phyloP scores from a whole-genome alignment of 2,113 vertebrate genomes.

The Phrynocephalus versicolor region DNA sequence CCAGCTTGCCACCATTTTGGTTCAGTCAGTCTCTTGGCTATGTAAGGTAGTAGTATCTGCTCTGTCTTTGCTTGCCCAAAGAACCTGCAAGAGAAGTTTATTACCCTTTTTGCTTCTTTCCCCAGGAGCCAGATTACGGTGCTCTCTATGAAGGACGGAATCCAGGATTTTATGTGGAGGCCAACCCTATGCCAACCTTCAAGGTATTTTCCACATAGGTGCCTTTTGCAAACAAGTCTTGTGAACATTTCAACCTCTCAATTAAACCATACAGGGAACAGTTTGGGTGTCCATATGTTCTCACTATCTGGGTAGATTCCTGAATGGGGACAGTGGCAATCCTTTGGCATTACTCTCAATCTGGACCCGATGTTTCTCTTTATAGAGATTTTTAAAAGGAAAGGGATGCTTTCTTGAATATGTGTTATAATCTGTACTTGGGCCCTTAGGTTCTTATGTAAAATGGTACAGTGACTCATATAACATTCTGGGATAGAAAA shows the following conservation, averaged over 20 bases:
- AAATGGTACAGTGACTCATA: not conserved
- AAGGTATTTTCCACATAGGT: slow-evolving; percentile 87
- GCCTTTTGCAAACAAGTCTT: not conserved
- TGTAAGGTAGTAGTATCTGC: not conserved
- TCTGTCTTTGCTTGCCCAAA: not conserved
- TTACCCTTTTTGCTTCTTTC: slow-evolving; percentile 16
- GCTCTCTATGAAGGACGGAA: slow-evolving; percentile 94
- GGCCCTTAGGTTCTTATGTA: not conserved
- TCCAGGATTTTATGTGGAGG: slow-evolving; percentile 96
- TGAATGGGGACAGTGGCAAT: not conserved
- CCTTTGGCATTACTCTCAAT: not conserved
- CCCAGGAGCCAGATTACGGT: slow-evolving; percentile 94
- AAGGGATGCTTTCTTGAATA: not conserved
- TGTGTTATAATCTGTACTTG: not conserved
- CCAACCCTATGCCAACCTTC: slow-evolving; percentile 96
- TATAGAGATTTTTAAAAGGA: not conserved
- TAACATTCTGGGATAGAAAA: not conserved
- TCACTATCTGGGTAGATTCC: not conserved
- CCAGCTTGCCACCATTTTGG: not conserved
- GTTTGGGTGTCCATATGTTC: not conserved
- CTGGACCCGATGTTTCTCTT: not conserved
- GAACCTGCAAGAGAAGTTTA: fast-evolving
- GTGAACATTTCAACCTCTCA: not conserved
- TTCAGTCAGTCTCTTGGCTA: not conserved
- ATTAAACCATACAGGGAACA: not conserved